Base-by-base conservation (phyloP, 2,888 invertebrate species). In the Anarsia innoxiella region DNA sequence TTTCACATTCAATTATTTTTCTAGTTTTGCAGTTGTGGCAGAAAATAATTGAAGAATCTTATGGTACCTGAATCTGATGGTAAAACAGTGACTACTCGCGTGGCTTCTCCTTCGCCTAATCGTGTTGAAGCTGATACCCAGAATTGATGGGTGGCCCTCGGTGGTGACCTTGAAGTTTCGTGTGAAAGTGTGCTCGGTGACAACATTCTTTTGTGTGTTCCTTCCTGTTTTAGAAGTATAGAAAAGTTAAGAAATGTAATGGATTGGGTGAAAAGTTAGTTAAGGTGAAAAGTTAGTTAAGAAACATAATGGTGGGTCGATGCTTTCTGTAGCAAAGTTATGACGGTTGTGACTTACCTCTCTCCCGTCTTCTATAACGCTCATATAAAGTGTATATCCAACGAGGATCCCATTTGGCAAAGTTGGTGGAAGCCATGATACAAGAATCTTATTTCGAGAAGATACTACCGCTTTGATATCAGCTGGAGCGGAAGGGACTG, bases 401-500 rank as follows among this genome's bases (percentile, higher is more conserved):
- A 91, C 91, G 12, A 95, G 86, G 37, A 92, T 88, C 12, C 97
- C 97, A 66, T 97, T 97, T 29, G 91, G 92, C 45, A 90, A 88
- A 12, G 89, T 79, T 0, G 97, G 96, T 10, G 95, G 95, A 46
- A 94, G 86, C 97, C 97, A 97, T 11, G 96, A 94, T 25, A 95
- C 91, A 39, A 95, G 87, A 49, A 95, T 93, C 75, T 94, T 93
- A 65, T 93, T 93, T 26, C 91, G 88, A 23, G 94, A 93, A 48
- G 93, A 93, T 36, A 94, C 91, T 37, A 94, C 91, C 2, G 96
- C 95, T 86, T 96, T 97, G 51, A 97, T 94, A 54, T 93, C 93
- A 23, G 93, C 93, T 27, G 96, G 96, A 27, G 94, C 90, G 37
- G 94, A 94, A 41, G 96, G 96, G 28, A 94, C 94, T 95, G 75